phyloP scores from a whole-genome alignment of 2,888 invertebrate species.

The Linnaemya tessellans region DNA sequence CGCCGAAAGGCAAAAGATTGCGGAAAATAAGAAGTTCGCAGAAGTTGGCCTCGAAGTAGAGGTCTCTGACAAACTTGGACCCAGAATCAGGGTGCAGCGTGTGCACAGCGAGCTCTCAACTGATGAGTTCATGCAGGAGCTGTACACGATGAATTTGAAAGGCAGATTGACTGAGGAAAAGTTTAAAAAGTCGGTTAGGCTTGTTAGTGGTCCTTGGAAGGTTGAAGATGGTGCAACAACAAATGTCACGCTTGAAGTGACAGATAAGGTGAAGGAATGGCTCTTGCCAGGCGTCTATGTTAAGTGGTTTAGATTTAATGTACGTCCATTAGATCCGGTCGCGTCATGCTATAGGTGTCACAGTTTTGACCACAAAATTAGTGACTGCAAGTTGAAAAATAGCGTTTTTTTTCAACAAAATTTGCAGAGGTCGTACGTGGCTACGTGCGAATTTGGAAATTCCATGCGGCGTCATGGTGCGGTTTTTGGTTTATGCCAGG shows the following conservation, averaged over 20 bases:
- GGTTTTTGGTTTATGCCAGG: too few relatives aligned
- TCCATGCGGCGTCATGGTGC: too few relatives aligned
- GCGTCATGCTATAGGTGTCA: background rate
- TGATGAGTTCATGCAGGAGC: background rate
- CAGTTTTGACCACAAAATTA: background rate
- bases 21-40: background rate
- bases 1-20: background rate
- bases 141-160: background rate
- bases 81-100: background rate
- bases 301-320: background rate
- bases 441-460: too few relatives aligned
- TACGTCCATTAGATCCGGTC: background rate
- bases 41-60: background rate
- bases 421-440: too few relatives aligned
- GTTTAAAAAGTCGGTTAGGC: background rate
- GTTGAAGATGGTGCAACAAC: accelerated
- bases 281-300: background rate
- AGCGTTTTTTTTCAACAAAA: background rate
- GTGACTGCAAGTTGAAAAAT: background rate
- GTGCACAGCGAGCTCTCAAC: background rate
- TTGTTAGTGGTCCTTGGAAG: background rate
- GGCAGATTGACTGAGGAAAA: background rate
- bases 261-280: background rate
- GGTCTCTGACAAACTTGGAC: background rate
- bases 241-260: background rate